Percentiles rank a stretch among this genome's conserved stretches.
phyloP scores from a whole-genome alignment of 2,113 vertebrate species.

The Syrrhaptes paradoxus region DNA sequence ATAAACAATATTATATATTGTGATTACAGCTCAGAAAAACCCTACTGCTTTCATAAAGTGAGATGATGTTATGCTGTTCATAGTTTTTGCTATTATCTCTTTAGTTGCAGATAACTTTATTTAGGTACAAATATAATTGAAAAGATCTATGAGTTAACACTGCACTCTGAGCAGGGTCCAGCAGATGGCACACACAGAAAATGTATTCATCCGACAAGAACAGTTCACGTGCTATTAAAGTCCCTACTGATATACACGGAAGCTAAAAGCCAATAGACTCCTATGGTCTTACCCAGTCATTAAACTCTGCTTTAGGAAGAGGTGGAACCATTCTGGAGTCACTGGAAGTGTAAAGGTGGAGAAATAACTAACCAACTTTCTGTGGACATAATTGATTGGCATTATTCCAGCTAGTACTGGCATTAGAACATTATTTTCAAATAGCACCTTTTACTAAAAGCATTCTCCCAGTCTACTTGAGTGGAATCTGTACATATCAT shows the following conservation, averaged over 20 bases:
- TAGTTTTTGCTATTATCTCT: accelerated
- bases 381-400: accelerated
- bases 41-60: accelerated
- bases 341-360: accelerated
- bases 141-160: background rate
- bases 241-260: accelerated
- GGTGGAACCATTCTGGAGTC: background rate
- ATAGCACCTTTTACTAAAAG: background rate
- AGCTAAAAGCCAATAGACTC: background rate
- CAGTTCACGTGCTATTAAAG: accelerated
- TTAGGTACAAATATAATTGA: accelerated
- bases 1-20: too few relatives aligned
- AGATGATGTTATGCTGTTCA: accelerated
- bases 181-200: constrained; percentile 44
- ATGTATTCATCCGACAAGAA: background rate
- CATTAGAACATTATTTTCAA: background rate
- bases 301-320: background rate
- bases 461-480: background rate
- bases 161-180: background rate
- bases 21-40: background rate
- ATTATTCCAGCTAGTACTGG: background rate
- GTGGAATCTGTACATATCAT: background rate
- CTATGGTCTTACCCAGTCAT: background rate
- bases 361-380: background rate
- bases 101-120: accelerated